A percentile compares a stretch with the other conserved stretches of the same genome.
These are phyloP conservation scores for Dichetophora obliterata DNA, from an alignment of 2,888 invertebrate genomes.

Conservation along the genomic window DNA sequence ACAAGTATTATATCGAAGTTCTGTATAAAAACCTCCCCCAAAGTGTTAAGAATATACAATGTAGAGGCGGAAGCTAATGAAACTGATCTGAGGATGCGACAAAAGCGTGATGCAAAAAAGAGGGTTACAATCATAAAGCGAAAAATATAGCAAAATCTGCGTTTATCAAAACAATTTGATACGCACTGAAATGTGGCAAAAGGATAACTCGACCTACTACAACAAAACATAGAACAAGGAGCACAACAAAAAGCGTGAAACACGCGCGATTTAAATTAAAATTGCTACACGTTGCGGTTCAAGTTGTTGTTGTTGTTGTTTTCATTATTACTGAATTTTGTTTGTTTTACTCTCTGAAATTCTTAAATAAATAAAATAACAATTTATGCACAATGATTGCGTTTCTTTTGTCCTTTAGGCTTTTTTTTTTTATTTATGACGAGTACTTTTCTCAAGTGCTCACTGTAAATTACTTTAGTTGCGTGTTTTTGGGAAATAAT, in stretches of 20 bases:
- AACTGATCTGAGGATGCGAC: neutral
- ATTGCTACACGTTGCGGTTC: neutral
- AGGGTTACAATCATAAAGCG: neutral
- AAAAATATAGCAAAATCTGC: neutral
- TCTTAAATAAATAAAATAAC: slow-evolving; percentile 3
- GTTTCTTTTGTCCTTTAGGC: neutral
- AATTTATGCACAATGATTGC: neutral
- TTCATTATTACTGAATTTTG: neutral
- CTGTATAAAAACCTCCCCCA: slow-evolving; percentile 14
- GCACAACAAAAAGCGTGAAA: neutral
- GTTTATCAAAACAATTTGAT: neutral
- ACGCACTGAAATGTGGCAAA: neutral
- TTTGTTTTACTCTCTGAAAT: neutral
- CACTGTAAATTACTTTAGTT: slow-evolving; percentile 3
- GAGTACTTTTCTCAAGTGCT: neutral
- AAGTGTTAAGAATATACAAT: neutral
- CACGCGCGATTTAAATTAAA: slow-evolving; percentile 24
- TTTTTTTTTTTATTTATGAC: neutral
- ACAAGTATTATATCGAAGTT: neutral
- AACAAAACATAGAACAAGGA: neutral
- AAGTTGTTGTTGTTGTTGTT: neutral
- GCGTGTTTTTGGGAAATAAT: slow-evolving; percentile 22
- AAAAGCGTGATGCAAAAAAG: neutral
- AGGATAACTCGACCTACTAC: slow-evolving; percentile 19
- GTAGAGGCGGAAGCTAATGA: slow-evolving; percentile 28